A percentile compares a stretch with the other conserved stretches of the same genome.
phyloP scores from a whole-genome alignment of 2,888 invertebrate genomes.

The Sinelater perroti region DNA sequence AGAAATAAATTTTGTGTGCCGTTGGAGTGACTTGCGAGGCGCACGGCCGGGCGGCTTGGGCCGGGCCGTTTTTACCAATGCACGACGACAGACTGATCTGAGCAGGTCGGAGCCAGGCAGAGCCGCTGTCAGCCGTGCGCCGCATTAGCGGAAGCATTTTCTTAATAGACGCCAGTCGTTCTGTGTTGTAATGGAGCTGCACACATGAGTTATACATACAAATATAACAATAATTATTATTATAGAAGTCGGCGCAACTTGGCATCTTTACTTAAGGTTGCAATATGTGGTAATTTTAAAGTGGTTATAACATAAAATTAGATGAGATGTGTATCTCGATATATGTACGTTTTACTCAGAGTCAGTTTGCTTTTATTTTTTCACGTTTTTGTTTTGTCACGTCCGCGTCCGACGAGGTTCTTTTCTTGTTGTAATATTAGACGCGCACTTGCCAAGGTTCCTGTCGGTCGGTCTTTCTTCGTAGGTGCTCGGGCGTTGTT shows the following conservation, averaged over 20 bases:
- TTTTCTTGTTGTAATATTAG: constrained; percentile 9
- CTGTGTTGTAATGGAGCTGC: no score
- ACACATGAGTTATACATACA: constrained; percentile 22
- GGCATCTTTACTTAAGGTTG: constrained; percentile 31
- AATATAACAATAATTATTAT: no score
- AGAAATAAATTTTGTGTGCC: constrained; percentile 28
- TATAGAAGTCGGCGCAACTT: constrained; percentile 25
- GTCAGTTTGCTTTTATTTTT: constrained; percentile 20
- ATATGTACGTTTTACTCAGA: constrained; percentile 18
- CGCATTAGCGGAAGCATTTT: no score
- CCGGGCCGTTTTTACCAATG: no score
- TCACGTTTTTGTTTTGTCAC: constrained; percentile 13
- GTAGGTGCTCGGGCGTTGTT: constrained; percentile 28
- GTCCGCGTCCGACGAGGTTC: no score
- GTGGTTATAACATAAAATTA: constrained; percentile 19
- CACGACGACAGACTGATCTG: no score
- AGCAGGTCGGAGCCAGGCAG: no score
- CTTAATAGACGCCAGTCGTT: no score
- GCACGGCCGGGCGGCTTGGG: no score
- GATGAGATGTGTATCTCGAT: constrained; percentile 27
- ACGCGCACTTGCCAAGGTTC: constrained; percentile 33
- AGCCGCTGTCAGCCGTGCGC: no score
- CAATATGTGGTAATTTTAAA: constrained; percentile 31
- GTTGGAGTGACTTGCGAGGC: constrained; percentile 4
- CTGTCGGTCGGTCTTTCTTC: neutral